Conservation (phyloP, 2,797 vertebrate species). For the Pristis pectinata region DNA sequence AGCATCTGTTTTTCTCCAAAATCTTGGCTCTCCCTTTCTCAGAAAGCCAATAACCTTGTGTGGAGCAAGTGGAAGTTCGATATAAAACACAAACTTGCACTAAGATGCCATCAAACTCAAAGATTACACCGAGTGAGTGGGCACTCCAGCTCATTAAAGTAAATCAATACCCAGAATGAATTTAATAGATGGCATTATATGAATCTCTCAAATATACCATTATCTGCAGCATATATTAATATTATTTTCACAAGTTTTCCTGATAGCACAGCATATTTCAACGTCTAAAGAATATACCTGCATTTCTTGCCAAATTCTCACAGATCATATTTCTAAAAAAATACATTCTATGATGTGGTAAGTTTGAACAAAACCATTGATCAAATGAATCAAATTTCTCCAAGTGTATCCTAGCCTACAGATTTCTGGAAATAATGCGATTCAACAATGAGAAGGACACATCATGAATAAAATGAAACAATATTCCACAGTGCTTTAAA, state of each 20-base stretch:
- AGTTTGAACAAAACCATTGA: background rate
- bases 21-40: background rate
- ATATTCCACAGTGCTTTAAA: background rate
- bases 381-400: background rate
- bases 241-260: background rate
- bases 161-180: background rate
- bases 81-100: background rate
- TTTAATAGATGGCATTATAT: background rate
- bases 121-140: background rate
- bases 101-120: background rate
- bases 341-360: background rate
- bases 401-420: background rate
- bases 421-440: background rate
- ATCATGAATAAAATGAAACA: background rate
- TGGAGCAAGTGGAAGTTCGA: background rate
- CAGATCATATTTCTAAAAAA: background rate
- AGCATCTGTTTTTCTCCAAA: too few relatives aligned
- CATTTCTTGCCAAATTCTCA: background rate
- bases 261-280: background rate
- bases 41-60: too few relatives aligned
- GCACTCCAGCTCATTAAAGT: background rate
- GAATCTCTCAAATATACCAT: background rate
- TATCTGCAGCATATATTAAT: background rate
- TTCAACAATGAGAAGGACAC: background rate
- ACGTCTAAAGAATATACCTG: background rate